Base-by-base conservation (phyloP, 2,888 invertebrate species). In the Ecliptopera silaceata region DNA sequence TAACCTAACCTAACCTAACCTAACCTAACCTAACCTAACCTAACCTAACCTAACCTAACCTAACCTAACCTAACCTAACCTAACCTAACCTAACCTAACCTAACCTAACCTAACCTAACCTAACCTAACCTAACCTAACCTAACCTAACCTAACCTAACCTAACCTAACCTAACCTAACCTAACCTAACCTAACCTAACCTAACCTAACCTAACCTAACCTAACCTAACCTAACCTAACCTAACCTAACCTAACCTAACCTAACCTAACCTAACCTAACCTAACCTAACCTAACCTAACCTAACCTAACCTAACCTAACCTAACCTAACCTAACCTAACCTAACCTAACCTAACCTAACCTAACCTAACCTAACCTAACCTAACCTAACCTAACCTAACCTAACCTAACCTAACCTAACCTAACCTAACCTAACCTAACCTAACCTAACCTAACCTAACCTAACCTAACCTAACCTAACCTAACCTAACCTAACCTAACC, bases 21-120 rank as follows among this genome's bases (percentile, higher is more conserved):
- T 52, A 52, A 52, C 52, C 53, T 53, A 46, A 56, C 56, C 64
- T 59, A 62, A 61, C 62, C 65, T 59, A 62, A 57, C 49, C 13
- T 49, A 45, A 39, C 39, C 48, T 45, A 39, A 45, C 49, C 44
- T 47, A 47, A 47, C 56, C 56, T 46, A 61, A 52, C 61, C 49
- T 49, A 56, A 59, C 56, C 51, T 49, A 56, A 56, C 49, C 47
- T 47, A 47, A 47, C 47, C 42, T 54, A 48, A 54, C 46, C 46
- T 42, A 48, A 43, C 56, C 56, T 56, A 56, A 56, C 56, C 56
- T 56, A 56, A 51, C 56, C 56, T 56, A 51, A 56, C 56, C 56
- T 56, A 56, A 56, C 56, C 56, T 56, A 56, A 56, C 47, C 49
- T 50, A 52, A 52, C 52, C 52, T 52, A 52, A 52, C 52, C 52